A percentile compares a stretch with the other conserved stretches of the same genome.
These are phyloP conservation scores for Chelon auratus DNA, from an alignment of 2,797 vertebrate genomes.

Conservation along the genomic window DNA sequence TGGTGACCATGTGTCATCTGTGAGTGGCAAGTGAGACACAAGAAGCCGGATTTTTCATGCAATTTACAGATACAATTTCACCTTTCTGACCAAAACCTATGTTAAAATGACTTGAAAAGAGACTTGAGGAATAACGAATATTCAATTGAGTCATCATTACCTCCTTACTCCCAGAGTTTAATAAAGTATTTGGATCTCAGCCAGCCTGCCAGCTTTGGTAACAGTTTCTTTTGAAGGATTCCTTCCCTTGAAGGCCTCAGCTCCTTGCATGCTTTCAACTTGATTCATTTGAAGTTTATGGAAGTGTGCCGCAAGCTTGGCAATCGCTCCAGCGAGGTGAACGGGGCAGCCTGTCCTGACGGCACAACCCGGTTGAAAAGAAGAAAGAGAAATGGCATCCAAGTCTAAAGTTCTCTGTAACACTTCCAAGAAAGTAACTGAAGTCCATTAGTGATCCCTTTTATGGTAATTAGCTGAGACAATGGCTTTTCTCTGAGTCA, in stretches of 20 bases:
- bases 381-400: neutral
- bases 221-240: conserved; percentile 27
- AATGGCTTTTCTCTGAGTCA: neutral
- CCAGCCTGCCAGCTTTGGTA: conserved; percentile 37
- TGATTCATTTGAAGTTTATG: conserved; percentile 48
- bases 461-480: neutral
- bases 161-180: conserved; percentile 9
- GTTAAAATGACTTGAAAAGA: neutral
- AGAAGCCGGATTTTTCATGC: neutral
- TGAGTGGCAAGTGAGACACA: neutral
- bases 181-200: conserved; percentile 27
- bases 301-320: conserved; percentile 11
- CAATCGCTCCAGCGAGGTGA: conserved; percentile 5
- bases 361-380: neutral
- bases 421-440: neutral
- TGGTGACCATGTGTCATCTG: conserved; percentile 5
- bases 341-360: conserved; percentile 1
- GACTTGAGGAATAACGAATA: neutral
- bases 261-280: conserved; percentile 39
- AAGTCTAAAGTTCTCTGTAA: neutral
- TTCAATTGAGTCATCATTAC: neutral
- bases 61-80: neutral
- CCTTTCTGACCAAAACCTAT: neutral
- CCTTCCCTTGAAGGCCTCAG: conserved; percentile 26
- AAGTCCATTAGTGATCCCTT: neutral